Evolutionary conservation across 1,140 invertebrate genomes (phyloP), one percentile per base, ranked within the genome.

Genomic region (Gonatopus flavifemur): DNA sequence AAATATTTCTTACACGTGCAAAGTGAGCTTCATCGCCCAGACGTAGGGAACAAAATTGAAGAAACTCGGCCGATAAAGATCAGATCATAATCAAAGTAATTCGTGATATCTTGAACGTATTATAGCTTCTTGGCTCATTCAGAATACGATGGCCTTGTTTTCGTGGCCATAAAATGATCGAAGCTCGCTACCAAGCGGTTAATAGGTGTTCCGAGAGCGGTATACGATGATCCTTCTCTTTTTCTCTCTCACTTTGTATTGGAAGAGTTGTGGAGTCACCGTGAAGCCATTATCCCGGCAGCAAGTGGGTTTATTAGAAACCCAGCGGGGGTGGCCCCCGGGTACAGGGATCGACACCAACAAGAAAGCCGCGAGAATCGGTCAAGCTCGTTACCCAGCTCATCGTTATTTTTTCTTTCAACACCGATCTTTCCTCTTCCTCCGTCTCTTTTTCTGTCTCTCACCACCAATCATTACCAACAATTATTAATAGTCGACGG

Each of bases 221-320:
- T n/a, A n/a, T n/a, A n/a, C n/a, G n/a, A n/a, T n/a, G n/a, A n/a
- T 42, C 12, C 13, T 36, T 49, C 40, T 13, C 18, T 24, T 38
- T 33, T 20, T 24, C 2, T 44, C 42, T 32, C 18, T 32, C 22
- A 3, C 30, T 43, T 30, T 3, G 15, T 43, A 24, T 3, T 22
- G 16, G 47, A 35, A 53, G 58, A 67, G 52, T 60, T 72, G 72
- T 72, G 59, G 62, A 74, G 72, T 73, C 72, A 74, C 70, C 54
- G 68, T 51, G 57, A 63, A 62, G 62, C 66, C 68, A 74, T 74
- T 74, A 74, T 67, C 66, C 67, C 65, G 59, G 63, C 68, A 58
- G 66, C 72, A 73, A 74, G 67, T 74, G 65, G 68, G 70, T 73
- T 73, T 74, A 74, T 74, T 74, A 73, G 69, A 65, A 73, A 72